Conservation (phyloP, 1,140 invertebrate genomes). For the Pseudomyrmex dendroicus region DNA sequence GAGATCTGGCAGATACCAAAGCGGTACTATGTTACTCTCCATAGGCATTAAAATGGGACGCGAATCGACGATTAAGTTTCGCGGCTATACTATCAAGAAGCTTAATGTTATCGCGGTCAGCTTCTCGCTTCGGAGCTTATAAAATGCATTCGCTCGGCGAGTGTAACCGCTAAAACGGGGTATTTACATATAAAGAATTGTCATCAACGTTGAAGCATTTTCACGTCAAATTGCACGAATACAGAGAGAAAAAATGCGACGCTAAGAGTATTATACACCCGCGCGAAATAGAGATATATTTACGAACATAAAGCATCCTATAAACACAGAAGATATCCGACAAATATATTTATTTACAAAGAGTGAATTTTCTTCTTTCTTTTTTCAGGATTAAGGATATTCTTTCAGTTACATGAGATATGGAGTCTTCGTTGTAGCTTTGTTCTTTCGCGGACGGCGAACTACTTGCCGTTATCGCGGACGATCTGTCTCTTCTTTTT, state of each 20-base stretch:
- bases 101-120: constrained; percentile 49
- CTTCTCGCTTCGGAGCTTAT: constrained; percentile 14
- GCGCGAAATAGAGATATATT: neutral
- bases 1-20: constrained; percentile 8
- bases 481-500: constrained; percentile 25
- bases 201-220: neutral
- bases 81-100: constrained; percentile 21
- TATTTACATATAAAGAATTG: neutral
- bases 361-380: constrained; percentile 3
- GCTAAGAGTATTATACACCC: neutral
- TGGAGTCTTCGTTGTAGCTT: neutral
- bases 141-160: constrained; percentile 1
- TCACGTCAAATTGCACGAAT: neutral
- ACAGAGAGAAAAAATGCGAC: constrained; percentile 1
- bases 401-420: neutral
- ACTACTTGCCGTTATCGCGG: neutral
- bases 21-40: constrained; percentile 21
- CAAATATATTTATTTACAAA: constrained; percentile 12
- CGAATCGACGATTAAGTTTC: constrained; percentile 50
- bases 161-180: neutral
- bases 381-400: neutral
- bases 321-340: neutral
- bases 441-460: neutral
- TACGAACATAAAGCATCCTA: neutral
- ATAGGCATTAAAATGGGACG: constrained; percentile 48